These are phyloP conservation scores for Drosophila hawaiiensis DNA, from an alignment of 2,888 invertebrate species.

Conservation along the genomic window DNA sequence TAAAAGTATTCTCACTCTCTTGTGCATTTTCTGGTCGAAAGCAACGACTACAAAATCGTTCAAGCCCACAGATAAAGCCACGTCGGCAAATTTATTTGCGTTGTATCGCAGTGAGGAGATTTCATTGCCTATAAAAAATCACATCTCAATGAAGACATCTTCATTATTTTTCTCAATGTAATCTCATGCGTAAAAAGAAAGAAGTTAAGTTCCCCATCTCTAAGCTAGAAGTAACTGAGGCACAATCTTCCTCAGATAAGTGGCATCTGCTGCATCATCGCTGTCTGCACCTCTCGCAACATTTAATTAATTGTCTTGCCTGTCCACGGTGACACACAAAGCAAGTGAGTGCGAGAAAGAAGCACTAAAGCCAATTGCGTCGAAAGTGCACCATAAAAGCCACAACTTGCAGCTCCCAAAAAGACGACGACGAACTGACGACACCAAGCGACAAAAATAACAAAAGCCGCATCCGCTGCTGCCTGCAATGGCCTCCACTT, in stretches of 20 bases:
- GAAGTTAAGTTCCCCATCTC: not conserved
- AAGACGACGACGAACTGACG: slow-evolving; percentile 37
- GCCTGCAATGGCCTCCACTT: slow-evolving; percentile 51
- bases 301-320: slow-evolving; percentile 65
- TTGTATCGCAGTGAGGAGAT: not conserved
- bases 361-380: slow-evolving; percentile 39
- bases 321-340: slow-evolving; percentile 29
- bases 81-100: not conserved
- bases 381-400: slow-evolving; percentile 56
- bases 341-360: slow-evolving; percentile 23
- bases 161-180: not conserved
- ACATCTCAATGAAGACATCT: not conserved
- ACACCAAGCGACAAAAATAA: slow-evolving; percentile 42
- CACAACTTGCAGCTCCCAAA: slow-evolving; percentile 49
- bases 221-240: not conserved
- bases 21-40: not conserved
- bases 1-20: not conserved
- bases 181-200: not conserved
- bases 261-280: slow-evolving; percentile 37
- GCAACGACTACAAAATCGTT: not conserved
- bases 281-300: slow-evolving; percentile 40
- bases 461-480: slow-evolving; percentile 41
- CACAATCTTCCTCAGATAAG: not conserved
- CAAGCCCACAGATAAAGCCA: not conserved
- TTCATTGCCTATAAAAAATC: not conserved